Conservation (phyloP, 2,113 vertebrate genomes). For the Cyprinodon tularosa region DNA sequence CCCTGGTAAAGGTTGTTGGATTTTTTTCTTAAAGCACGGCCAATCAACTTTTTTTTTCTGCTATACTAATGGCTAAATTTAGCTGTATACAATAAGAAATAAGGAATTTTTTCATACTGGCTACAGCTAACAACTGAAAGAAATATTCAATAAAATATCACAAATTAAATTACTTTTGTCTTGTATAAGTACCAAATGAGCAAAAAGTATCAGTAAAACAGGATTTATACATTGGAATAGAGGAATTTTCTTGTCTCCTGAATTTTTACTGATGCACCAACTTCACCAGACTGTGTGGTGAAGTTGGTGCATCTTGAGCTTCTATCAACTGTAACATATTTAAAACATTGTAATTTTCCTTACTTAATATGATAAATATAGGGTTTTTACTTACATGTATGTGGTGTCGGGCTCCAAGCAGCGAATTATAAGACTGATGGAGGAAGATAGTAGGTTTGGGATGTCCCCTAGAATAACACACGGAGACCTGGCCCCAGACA, state of each 20-base stretch:
- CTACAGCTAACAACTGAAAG: neutral
- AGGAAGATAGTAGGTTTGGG: conserved; percentile 88
- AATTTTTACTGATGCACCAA: neutral
- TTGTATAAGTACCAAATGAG: neutral
- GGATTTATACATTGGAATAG: neutral
- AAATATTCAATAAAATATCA: neutral
- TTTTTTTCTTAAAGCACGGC: neutral
- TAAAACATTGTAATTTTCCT: neutral
- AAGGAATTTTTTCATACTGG: neutral
- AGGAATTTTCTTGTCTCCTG: too few species aligned
- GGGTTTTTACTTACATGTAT: conserved; percentile 88
- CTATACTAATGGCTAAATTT: neutral
- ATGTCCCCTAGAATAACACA: conserved; percentile 96
- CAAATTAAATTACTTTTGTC: neutral
- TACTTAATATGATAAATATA: neutral
- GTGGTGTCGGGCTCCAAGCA: conserved; percentile 95
- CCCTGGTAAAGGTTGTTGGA: neutral
- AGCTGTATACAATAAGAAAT: neutral
- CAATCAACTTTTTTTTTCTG: neutral
- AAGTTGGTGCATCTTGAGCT: neutral
- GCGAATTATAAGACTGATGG: conserved; percentile 92
- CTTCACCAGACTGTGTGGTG: neutral
- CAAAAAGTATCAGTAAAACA: neutral
- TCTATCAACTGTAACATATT: neutral
- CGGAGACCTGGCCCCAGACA: conserved; percentile 95